Conservation (phyloP, 1,140 invertebrate species). For the Stenopsyche tienmushanensis region DNA sequence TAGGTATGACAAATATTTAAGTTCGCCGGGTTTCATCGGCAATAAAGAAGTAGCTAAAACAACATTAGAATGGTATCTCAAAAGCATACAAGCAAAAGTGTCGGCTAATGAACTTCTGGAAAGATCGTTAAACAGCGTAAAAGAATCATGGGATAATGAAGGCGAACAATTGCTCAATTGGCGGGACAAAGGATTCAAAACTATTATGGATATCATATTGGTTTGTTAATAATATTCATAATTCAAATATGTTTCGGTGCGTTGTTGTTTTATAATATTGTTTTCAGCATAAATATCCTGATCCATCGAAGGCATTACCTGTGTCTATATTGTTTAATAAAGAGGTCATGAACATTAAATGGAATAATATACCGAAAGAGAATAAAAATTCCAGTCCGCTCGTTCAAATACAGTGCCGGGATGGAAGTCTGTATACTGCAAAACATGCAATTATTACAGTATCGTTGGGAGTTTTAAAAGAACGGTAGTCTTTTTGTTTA, state of each 20-base stretch:
- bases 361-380: conserved; percentile 44
- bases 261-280: conserved; percentile 14
- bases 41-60: conserved; percentile 24
- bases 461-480: conserved; percentile 69
- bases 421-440: conserved; percentile 59
- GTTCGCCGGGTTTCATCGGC: conserved; percentile 39
- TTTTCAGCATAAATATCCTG: conserved; percentile 51
- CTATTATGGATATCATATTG: conserved; percentile 50
- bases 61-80: conserved; percentile 33
- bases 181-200: conserved; percentile 51
- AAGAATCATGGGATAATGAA: conserved; percentile 47
- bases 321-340: conserved; percentile 51
- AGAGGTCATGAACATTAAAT: conserved; percentile 51
- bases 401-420: conserved; percentile 58
- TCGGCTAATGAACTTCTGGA: conserved; percentile 39
- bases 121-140: conserved; percentile 48
- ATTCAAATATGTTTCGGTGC: not conserved
- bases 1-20: conserved; percentile 38
- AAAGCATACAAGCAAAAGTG: conserved; percentile 30
- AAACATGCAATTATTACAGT: conserved; percentile 70
- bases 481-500: conserved; percentile 45
- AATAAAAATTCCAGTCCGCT: conserved; percentile 44
- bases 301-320: conserved; percentile 47
- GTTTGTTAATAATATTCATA: conserved; percentile 44
- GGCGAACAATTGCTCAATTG: conserved; percentile 51